Percentiles rank a stretch among this genome's conserved stretches.
These are phyloP conservation scores for Tholera decimalis DNA, from an alignment of 2,888 invertebrate genomes.

Conservation along the genomic window DNA sequence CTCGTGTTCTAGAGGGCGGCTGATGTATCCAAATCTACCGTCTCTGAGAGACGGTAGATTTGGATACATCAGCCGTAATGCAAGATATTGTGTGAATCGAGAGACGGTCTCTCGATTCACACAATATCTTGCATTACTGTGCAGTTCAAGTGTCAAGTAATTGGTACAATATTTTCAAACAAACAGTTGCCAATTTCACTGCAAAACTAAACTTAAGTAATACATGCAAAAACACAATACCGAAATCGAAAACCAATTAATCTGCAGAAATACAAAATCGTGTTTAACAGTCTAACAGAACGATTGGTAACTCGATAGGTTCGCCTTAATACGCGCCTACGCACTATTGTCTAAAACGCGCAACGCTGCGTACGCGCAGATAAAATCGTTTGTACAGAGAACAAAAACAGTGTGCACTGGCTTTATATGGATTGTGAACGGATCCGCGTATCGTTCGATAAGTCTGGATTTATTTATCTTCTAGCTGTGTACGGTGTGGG, in stretches of 20 bases:
- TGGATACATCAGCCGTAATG: too few relatives aligned
- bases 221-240: conserved; percentile 23
- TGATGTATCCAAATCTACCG: too few relatives aligned
- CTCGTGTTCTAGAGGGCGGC: too few relatives aligned
- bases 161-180: too few relatives aligned
- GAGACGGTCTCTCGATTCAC: too few relatives aligned
- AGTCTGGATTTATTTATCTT: conserved; percentile 63
- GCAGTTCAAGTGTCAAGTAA: too few relatives aligned
- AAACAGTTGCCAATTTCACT: background rate
- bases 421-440: conserved; percentile 67
- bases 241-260: conserved; percentile 58
- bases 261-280: conserved; percentile 62
- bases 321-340: conserved; percentile 81
- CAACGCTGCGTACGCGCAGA: conserved; percentile 68
- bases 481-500: conserved; percentile 47
- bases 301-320: conserved; percentile 68
- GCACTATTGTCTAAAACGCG: conserved; percentile 83
- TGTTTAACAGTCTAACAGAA: conserved; percentile 61
- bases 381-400: conserved; percentile 62
- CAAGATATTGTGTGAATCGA: too few relatives aligned
- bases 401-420: conserved; percentile 64
- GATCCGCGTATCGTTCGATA: conserved; percentile 58
- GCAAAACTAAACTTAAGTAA: background rate
- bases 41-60: too few relatives aligned
- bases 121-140: too few relatives aligned